Conservation (phyloP, 1,140 invertebrate species). For the Pollicipes pollicipes region DNA sequence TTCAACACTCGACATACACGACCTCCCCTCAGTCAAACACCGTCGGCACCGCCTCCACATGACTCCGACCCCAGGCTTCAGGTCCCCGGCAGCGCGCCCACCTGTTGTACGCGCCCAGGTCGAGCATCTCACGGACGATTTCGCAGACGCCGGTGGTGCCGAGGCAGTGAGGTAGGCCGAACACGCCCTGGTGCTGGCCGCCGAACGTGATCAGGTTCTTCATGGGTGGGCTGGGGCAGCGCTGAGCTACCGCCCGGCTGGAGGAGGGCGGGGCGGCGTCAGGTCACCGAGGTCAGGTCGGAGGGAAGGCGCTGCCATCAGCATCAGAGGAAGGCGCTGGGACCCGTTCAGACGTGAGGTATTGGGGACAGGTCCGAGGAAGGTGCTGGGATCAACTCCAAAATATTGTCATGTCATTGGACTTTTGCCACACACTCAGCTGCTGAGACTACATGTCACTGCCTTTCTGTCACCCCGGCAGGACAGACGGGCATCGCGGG, state of each 20-base stretch:
- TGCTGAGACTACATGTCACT: too few species aligned
- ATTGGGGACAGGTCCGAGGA: constrained; percentile 5
- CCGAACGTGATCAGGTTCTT: constrained; percentile 78
- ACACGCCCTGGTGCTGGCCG: constrained; percentile 86
- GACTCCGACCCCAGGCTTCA: too few species aligned
- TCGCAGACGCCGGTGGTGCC: constrained; percentile 51
- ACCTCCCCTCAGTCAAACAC: too few species aligned
- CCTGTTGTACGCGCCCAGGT: constrained; percentile 61
- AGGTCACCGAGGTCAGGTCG: not conserved
- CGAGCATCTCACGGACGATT: constrained; percentile 57
- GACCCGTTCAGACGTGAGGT: not conserved
- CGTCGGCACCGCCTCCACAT: too few species aligned
- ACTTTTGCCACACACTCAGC: too few species aligned
- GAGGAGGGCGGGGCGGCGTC: constrained; percentile 15
- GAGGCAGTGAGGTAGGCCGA: constrained; percentile 56
- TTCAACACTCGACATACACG: too few species aligned
- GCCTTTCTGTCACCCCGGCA: too few species aligned
- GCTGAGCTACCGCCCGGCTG: constrained; percentile 79
- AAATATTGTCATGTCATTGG: too few species aligned
- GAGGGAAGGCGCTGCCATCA: too few species aligned
- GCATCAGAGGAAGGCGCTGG: too few species aligned
- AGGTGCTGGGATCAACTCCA: not conserved
- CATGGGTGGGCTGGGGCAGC: constrained; percentile 67
- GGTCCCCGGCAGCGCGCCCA: too few species aligned
- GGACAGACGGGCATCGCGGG: too few species aligned